Base-by-base conservation (phyloP, 2,888 invertebrate genomes). In the Torymus tubicola region DNA sequence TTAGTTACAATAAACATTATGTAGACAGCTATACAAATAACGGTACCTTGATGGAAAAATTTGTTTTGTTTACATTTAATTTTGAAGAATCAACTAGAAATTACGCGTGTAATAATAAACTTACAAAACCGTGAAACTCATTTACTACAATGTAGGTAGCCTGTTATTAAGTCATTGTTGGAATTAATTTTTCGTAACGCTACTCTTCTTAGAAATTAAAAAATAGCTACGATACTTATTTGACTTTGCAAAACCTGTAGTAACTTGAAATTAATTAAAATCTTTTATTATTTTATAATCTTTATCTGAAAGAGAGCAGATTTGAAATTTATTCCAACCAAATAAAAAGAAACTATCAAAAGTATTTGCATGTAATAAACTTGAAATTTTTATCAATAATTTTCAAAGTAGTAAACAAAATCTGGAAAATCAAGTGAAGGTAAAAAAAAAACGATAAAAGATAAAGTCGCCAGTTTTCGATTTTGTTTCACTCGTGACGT, bases 181-280 rank as follows among this genome's bases (percentile, higher is more conserved):
- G 67, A 67, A 74, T 74, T 67, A 67, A 74, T 74, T 74, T 67
- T 42, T 67, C 74, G 60, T 67, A 42, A 75, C 65, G 50, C 74
- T 16, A 63, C 55, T 57, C 55, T 55, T 42, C 63, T 18, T 13
- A 60, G 16, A 60, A 5, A 60, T 50, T 60, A n/a, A 18, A 50
- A 42, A 60, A 71, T 18, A 67, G 18, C 67, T 31, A 31, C 31
- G 1, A 31, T 31, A 31, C 5, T 31, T 31, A 3, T 2, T 31
- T 31, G 31, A 31, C 61, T 18, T 61, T 61, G n/a, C 24, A 61
- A 61, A 61, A 24, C 21, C 24, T 61, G 13, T n/a, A n/a, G 12
- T 24, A 61, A n/a, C 4, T 24, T 61, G 3, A 61, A 24, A 24
- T 61, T 61, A 16, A 24, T 12, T 21, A n/a, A 8, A 61, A 61